Evolutionary conservation across 2,113 vertebrate species (phyloP).

Genomic region (Cephalophus harveyi): DNA sequence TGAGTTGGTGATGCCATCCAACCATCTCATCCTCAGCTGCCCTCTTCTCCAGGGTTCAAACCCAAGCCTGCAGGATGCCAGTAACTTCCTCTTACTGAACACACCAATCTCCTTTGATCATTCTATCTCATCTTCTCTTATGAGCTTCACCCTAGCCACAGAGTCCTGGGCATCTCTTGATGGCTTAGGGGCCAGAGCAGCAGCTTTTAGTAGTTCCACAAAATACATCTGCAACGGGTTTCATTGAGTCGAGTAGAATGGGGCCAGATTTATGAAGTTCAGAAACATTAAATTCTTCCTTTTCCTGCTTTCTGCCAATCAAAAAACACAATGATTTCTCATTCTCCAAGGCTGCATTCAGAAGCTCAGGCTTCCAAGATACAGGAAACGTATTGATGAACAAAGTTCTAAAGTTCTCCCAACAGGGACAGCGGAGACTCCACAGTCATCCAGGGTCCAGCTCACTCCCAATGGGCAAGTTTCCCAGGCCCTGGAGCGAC

Average conservation of each 20-base stretch:
- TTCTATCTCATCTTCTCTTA: too few relatives aligned
- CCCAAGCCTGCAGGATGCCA: not conserved
- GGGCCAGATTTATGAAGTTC: conserved; percentile 1
- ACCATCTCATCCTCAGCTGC: not conserved
- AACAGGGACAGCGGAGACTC: not conserved
- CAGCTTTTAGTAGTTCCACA: not conserved
- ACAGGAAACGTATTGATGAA: not conserved
- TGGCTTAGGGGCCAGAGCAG: not conserved
- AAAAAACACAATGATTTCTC: not conserved
- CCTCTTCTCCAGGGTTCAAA: not conserved
- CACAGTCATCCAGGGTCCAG: not conserved
- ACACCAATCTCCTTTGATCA: not conserved
- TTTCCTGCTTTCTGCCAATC: conserved; percentile 18
- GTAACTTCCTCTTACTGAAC: not conserved
- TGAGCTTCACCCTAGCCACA: not conserved
- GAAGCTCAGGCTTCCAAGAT: not conserved
- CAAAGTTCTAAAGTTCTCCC: not conserved
- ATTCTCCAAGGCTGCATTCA: not conserved
- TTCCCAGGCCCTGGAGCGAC: not conserved
- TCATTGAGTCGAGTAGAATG: not conserved
- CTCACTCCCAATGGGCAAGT: not conserved
- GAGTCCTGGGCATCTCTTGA: not conserved
- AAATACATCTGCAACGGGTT: not conserved
- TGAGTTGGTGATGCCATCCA: not conserved
- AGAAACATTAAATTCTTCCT: conserved; percentile 25